Evolutionary conservation across 2,888 invertebrate species (phyloP), one percentile per base, ranked within the genome.

Genomic region (Drosophila anomalipes): DNA sequence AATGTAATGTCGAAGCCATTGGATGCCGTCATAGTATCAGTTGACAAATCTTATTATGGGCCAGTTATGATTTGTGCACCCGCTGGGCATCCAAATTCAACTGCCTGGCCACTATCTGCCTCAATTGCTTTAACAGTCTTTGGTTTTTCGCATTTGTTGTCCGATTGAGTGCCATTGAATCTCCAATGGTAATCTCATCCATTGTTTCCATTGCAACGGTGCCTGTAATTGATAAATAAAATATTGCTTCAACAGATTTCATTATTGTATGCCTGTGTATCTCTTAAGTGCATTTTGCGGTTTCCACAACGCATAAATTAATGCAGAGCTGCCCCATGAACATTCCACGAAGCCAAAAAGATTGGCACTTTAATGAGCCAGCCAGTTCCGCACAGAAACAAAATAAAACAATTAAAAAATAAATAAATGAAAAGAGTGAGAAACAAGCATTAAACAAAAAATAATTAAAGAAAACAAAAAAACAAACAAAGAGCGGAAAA

Each of bases 271-370:
- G 49, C 58, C 65, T 39, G 60, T 63, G 68, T 69, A 14, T 85
- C 47, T 47, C 22, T 89, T 77, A 84, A 85, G 88, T 87, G 85
- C 90, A 82, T 82, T 82, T 82, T 75, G 87, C 62, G 89, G 89
- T 77, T 69, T 67, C 74, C 70, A 57, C 79, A 69, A 65, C 74
- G 68, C 74, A 89, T 89, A 87, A 89, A 89, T 85, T 79, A 87
- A 87, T 67, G 64, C 54, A 30, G 19, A 33, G 56, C 14, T n/a
- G 33, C 28, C 49, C 53, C 60, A 58, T 62, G 76, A 65, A 49
- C 63, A 14, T 4, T 35, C 4, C 59, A 54, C 64, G 56, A 35
- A 49, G 35, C 33, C 39, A 41, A 81, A 70, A 69, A 69, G 67
- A 75, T 72, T 82, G 87, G 70, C 68, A 71, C 64, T 86, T 85